These are phyloP conservation scores for Drosophila eohydei DNA, from an alignment of 2,888 invertebrate genomes.

Conservation along the genomic window DNA sequence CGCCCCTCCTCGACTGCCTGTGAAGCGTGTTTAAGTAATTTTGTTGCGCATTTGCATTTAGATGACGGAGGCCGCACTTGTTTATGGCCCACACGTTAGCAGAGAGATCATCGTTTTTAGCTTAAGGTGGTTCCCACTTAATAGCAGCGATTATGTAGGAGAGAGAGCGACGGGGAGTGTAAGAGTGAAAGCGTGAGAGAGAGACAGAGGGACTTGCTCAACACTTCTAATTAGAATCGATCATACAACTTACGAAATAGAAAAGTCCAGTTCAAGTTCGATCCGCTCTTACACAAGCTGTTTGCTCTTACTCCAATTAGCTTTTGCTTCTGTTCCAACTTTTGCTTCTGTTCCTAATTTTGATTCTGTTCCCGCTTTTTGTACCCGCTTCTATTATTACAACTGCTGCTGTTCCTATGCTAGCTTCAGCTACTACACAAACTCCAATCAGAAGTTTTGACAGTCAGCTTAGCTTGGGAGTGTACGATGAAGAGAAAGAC, in stretches of 20 bases:
- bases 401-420: too few relatives aligned
- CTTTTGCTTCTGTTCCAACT: too few relatives aligned
- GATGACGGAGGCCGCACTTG: conserved; percentile 73
- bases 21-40: conserved; percentile 62
- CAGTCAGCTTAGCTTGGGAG: too few relatives aligned
- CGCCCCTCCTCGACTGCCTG: background rate
- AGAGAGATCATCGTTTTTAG: conserved; percentile 27
- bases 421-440: too few relatives aligned
- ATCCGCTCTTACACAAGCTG: too few relatives aligned
- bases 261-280: too few relatives aligned
- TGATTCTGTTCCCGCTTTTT: too few relatives aligned
- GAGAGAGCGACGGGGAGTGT: background rate
- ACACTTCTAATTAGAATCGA: background rate
- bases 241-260: background rate
- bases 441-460: too few relatives aligned
- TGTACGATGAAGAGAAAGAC: too few relatives aligned
- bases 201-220: background rate
- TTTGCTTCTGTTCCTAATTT: too few relatives aligned
- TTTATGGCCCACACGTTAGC: conserved; percentile 70
- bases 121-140: conserved; percentile 14
- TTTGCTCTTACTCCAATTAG: too few relatives aligned
- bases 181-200: background rate
- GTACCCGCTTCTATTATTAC: too few relatives aligned
- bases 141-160: conserved; percentile 12
- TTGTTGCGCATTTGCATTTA: conserved; percentile 75